A percentile compares a stretch with the other conserved stretches of the same genome.
These are phyloP conservation scores for Staurois parvus DNA, from an alignment of 2,797 vertebrate species.

Conservation along the genomic window DNA sequence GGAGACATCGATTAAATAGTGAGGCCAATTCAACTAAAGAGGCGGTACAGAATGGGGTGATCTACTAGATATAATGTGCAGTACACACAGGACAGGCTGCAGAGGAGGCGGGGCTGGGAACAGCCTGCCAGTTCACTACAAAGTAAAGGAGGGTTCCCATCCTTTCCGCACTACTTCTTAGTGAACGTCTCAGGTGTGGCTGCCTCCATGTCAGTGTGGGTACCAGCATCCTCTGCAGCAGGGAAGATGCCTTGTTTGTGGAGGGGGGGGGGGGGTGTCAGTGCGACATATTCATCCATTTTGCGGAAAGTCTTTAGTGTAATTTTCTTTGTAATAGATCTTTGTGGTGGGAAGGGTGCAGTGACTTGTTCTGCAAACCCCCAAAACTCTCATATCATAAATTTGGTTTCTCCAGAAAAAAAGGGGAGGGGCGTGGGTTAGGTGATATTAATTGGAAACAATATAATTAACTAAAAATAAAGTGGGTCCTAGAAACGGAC, in stretches of 20 bases:
- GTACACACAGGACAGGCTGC: conserved; percentile 14
- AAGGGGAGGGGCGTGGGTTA: conserved; percentile 44
- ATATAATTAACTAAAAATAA: conserved; percentile 81
- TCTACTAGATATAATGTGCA: conserved; percentile 22
- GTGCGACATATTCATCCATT: too few species aligned
- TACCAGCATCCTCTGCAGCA: too few species aligned
- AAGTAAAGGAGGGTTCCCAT: too few species aligned
- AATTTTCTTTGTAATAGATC: too few species aligned
- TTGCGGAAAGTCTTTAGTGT: too few species aligned
- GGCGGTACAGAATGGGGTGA: conserved; percentile 42
- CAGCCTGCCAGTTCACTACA: too few species aligned
- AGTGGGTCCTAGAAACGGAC: conserved; percentile 89
- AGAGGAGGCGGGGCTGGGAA: background rate
- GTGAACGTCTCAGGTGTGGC: too few species aligned
- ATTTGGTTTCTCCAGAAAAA: background rate
- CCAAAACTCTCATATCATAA: background rate
- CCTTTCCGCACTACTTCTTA: too few species aligned
- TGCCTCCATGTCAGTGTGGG: background rate
- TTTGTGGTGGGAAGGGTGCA: background rate
- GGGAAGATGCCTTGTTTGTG: too few species aligned
- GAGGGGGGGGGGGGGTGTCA: too few species aligned
- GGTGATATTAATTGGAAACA: conserved; percentile 74
- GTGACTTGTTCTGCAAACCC: conserved; percentile 6
- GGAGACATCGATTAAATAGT: conserved; percentile 28
- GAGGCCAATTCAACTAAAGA: conserved; percentile 42